Base-by-base conservation (phyloP, 2,797 vertebrate genomes). In the Lacerta viridis region DNA sequence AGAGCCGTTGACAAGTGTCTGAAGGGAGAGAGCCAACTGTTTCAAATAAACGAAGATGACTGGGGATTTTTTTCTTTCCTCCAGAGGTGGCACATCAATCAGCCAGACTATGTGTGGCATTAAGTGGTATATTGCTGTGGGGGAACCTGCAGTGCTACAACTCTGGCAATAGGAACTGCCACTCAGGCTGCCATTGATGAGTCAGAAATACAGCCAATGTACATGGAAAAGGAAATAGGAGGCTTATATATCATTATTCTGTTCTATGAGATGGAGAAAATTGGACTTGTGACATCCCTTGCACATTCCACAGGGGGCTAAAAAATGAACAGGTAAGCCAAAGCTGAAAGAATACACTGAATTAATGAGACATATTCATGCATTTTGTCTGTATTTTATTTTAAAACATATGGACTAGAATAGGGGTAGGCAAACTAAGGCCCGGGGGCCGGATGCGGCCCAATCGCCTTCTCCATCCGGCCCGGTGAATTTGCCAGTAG, bases 1-100 rank as follows among this genome's bases (percentile, higher is more conserved):
- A 1, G 83, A 94, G 95, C 92, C 90, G 94, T 84, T 97, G 96
- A 96, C 94, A 95, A 92, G 92, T 93, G 87, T 96, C 93, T 94
- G 90, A 94, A 94, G 82, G 79, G 90, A 95, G 89, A 94, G 90
- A 92, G 68, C 72, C 91, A 92, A 90, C 88, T 94, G 93, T 93
- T 94, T 92, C 90, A 95, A 93, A 95, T 92, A 95, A 90, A 94
- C 29, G 74, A 55, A 85, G 90, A 91, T 90, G 85, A 93, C 88
- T 94, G 88, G 90, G 85, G 88, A 93, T 87, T 74, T 89, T 82
- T 75, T 36, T 11, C 72, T 74, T 74, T 39, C 87, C 88, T 96
- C 90, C 92, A 94, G 94, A 91, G 87, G 93, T 92, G 87, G 83
- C 92, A 77, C n/a, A 39, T 96, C 90, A 92, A 59, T 93, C 75